These are phyloP conservation scores for Mamestra configurata DNA, from an alignment of 1,140 invertebrate genomes.

Conservation along the genomic window DNA sequence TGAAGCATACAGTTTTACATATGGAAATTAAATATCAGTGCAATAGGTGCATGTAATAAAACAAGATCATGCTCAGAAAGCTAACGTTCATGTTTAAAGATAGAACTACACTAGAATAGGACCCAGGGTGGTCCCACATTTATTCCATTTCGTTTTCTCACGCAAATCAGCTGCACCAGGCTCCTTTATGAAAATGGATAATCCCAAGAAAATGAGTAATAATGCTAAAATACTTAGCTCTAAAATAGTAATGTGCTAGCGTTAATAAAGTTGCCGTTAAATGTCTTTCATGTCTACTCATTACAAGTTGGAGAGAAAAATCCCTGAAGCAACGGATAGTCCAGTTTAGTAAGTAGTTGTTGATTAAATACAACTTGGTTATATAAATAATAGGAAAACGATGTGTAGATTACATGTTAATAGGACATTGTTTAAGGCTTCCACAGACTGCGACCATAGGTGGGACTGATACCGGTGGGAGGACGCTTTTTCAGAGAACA, in stretches of 20 bases:
- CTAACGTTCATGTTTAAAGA: not conserved
- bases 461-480: too few relatives aligned
- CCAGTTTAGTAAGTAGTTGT: not conserved
- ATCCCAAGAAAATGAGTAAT: slow-evolving; percentile 9
- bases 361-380: too few relatives aligned
- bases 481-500: too few relatives aligned
- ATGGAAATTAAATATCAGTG: slow-evolving; percentile 4
- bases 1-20: not conserved
- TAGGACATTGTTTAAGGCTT: too few relatives aligned
- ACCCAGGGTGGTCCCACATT: slow-evolving; percentile 12
- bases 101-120: not conserved
- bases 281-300: not conserved
- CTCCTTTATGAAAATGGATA: not conserved
- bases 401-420: too few relatives aligned
- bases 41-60: not conserved
- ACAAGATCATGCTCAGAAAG: not conserved
- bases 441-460: too few relatives aligned
- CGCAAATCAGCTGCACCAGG: not conserved
- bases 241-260: not conserved
- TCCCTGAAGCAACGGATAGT: not conserved
- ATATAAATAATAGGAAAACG: not conserved
- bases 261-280: not conserved
- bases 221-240: not conserved
- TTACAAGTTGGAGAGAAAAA: not conserved
- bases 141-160: slow-evolving; percentile 8